Base-by-base conservation (phyloP, 1,140 invertebrate species). In the Spodoptera litura region DNA sequence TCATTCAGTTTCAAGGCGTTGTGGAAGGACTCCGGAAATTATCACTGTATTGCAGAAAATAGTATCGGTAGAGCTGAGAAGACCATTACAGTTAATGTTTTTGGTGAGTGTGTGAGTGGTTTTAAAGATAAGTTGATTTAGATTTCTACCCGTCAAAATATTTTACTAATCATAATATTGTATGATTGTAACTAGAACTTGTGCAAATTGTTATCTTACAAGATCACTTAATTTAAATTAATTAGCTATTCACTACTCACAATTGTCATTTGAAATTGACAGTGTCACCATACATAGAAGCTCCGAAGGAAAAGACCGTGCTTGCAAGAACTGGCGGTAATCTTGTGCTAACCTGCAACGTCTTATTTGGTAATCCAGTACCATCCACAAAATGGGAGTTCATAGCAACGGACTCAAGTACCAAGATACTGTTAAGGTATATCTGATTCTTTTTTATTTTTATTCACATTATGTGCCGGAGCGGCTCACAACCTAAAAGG, bases 31-130 rank as follows among this genome's bases (percentile, higher is more conserved):
- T 93, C 90, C 5, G 91, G 90, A 1, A 86, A 81, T 11, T 93
- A 93, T 64, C 77, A 87, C 10, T 93, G 90, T 53, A 84, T 87
- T 4, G 91, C 90, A 15, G 83, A 91, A 77, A 93, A 93, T 49
- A 51, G 31, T 15, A 53, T 90, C 59, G 91, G 91, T 13, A 84
- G 53, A 59, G 84, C 86, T 1, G 78, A 87, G 59, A 83, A 86
- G 78, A 88, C 77, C 3, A 78, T 90, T 2, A 83, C 62, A 10
- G 78, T 93, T 0, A 89, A 86, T 74, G 88, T 91, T 20, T 78
- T 87, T 27, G 91, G 90, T 91, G 81, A 85, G 84, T 77, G 9
- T 74, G 38, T 44, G 31, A 1, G 31, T 31, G 2, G 31, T 2
- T 31, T 31, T 31, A 5, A 31, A 31, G 3, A 31, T 31, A 4